phyloP scores from a whole-genome alignment of 1,140 invertebrate genomes.

The Aphaenogaster rudis region DNA sequence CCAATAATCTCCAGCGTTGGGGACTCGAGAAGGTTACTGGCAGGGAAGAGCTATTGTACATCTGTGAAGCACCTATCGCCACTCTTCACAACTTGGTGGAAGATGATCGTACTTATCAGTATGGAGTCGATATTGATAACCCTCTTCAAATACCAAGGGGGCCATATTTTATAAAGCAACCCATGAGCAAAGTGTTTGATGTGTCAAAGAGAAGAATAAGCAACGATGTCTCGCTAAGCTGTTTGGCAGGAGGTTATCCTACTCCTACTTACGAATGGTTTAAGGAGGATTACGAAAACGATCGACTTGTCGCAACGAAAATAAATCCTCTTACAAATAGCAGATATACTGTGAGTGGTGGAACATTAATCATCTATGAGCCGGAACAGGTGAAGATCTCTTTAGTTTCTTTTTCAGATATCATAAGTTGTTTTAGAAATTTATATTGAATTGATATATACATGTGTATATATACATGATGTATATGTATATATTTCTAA shows the following conservation, averaged over 20 bases:
- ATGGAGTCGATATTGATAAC: constrained; percentile 93
- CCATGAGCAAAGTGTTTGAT: constrained; percentile 94
- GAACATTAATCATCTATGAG: constrained; percentile 95
- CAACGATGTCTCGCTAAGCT: constrained; percentile 93
- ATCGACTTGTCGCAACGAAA: constrained; percentile 89
- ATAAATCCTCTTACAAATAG: constrained; percentile 93
- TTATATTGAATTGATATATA: constrained; percentile 29
- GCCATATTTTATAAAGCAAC: constrained; percentile 95
- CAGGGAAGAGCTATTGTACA: constrained; percentile 92
- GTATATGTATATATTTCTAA: too few species aligned
- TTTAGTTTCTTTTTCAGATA: not conserved
- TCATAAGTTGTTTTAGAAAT: constrained; percentile 9
- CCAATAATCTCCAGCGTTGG: constrained; percentile 92
- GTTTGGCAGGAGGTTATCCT: constrained; percentile 96
- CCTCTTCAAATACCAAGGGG: constrained; percentile 93
- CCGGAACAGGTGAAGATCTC: constrained; percentile 90
- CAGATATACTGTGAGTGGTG: constrained; percentile 96
- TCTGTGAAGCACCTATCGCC: constrained; percentile 94
- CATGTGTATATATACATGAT: too few species aligned
- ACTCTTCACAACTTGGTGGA: constrained; percentile 91
- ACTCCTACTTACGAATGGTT: constrained; percentile 97
- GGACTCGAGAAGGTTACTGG: constrained; percentile 94
- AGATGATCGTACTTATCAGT: constrained; percentile 93
- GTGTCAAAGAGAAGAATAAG: constrained; percentile 90
- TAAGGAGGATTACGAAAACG: constrained; percentile 94